Conservation (phyloP, 2,113 vertebrate genomes). For the Hiodon alosoides region DNA sequence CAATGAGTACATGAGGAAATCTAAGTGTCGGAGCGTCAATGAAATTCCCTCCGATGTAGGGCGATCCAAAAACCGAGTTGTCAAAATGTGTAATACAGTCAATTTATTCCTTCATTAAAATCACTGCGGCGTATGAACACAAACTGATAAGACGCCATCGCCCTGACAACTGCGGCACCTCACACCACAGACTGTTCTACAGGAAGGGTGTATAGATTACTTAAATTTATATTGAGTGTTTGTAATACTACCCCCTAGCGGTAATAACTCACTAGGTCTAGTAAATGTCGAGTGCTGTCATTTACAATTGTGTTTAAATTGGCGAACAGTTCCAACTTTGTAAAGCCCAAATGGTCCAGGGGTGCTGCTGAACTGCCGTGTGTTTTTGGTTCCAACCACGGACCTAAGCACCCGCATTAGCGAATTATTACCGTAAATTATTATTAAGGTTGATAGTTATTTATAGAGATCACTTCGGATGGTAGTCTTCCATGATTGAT, state of each 20-base stretch:
- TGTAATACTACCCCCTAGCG: constrained; percentile 18
- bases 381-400: too few species aligned
- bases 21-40: background rate
- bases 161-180: constrained; percentile 36
- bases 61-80: background rate
- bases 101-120: constrained; percentile 8
- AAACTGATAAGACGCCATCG: constrained; percentile 33
- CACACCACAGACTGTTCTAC: constrained; percentile 5
- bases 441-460: too few species aligned
- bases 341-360: too few species aligned
- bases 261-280: background rate
- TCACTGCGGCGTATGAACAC: constrained; percentile 4
- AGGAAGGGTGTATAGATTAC: background rate
- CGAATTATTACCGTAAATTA: too few species aligned
- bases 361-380: too few species aligned
- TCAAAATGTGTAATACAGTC: background rate
- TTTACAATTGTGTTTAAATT: background rate
- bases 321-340: too few species aligned
- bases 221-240: too few species aligned
- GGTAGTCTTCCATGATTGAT: too few species aligned
- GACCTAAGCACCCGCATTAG: too few species aligned
- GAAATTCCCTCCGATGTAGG: background rate
- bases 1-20: constrained; percentile 14
- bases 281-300: background rate
- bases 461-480: too few species aligned